Percentiles rank a stretch among this genome's conserved stretches.
Evolutionary conservation across 2,888 invertebrate species (phyloP).

Genomic region (Tetrapedia diversipes): DNA sequence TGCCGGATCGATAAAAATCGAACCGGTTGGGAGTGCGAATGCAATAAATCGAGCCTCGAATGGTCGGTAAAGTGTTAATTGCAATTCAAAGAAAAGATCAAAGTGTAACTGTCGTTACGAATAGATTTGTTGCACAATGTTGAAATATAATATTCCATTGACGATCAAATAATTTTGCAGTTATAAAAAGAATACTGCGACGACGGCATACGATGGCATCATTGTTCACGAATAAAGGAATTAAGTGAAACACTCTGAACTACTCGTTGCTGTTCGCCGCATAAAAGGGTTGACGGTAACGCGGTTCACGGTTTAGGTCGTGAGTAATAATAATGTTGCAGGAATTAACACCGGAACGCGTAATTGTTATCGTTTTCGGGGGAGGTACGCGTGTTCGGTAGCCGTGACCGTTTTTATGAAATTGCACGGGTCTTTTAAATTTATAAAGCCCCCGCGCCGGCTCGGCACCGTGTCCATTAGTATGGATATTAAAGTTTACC

Average conservation of each 20-base stretch:
- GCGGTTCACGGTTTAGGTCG: background rate
- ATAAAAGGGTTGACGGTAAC: background rate
- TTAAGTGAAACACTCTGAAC: background rate
- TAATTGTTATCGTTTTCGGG: slow-evolving; percentile 4
- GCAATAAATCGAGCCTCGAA: too few relatives aligned
- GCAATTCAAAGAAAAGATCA: too few relatives aligned
- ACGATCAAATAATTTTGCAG: too few relatives aligned
- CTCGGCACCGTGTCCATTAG: background rate
- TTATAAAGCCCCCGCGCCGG: background rate
- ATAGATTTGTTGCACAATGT: too few relatives aligned
- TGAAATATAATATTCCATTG: too few relatives aligned
- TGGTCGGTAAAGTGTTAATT: too few relatives aligned
- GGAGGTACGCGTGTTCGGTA: background rate
- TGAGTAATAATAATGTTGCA: background rate
- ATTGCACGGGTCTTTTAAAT: background rate
- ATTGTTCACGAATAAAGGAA: background rate
- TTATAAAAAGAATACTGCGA: too few relatives aligned
- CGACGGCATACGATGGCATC: background rate
- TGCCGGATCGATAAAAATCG: too few relatives aligned
- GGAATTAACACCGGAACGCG: background rate
- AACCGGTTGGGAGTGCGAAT: too few relatives aligned
- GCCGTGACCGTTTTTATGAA: slow-evolving; percentile 6
- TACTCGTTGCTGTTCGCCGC: background rate
- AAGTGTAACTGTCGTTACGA: too few relatives aligned
- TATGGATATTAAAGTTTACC: slow-evolving; percentile 1